Base-by-base conservation (phyloP, 2,797 vertebrate genomes). In the Pantherophis alleghaniensis region DNA sequence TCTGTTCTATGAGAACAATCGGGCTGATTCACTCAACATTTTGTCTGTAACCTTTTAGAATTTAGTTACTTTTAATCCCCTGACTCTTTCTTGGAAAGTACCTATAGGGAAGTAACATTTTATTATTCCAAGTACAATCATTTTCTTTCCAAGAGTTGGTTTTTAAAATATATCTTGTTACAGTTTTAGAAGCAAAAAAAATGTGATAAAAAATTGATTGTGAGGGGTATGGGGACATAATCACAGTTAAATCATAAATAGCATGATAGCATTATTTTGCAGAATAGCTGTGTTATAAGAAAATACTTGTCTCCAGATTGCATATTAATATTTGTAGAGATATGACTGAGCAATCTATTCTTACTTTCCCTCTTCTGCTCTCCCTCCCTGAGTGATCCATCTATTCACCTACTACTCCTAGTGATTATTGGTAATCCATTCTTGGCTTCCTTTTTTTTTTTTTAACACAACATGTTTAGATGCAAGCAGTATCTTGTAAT, bases 1-100 rank as follows among this genome's bases (percentile, higher is more conserved):
- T 79, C 61, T 24, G 16, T 60, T 87, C 51, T 47, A 56, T 47
- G 42, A 92, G 83, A 74, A 94, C 63, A 91, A 79, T 79, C 37
- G 28, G 10, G 56, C 56, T 88, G 55, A 91, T 79, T 91, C 42
- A 83, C 26, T 79, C 12, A 60, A 55, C 74, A 56, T 53, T 90
- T 89, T 93, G 79, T 83, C 79, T 86, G 13, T 53, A 61, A 61
- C 86, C 56, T 88, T 93, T 32, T n/a, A 60, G 10, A 53, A 88
- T 93, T 91, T 93, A 88, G 89, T 22, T 55, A 59, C 63, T 93
- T 61, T 90, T 47, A 93, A 93, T 60, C 42, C 18, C 86, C 51
- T 91, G 37, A n/a, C 32, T 26, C 32, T 91, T 88, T 91, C 60
- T 88, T 57, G 57, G 63, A 88, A 88, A 88, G 42, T 55, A 66